A percentile compares a stretch with the other conserved stretches of the same genome.
Conservation (phyloP, 2,888 invertebrate genomes). For the Adelphocoris suturalis region DNA sequence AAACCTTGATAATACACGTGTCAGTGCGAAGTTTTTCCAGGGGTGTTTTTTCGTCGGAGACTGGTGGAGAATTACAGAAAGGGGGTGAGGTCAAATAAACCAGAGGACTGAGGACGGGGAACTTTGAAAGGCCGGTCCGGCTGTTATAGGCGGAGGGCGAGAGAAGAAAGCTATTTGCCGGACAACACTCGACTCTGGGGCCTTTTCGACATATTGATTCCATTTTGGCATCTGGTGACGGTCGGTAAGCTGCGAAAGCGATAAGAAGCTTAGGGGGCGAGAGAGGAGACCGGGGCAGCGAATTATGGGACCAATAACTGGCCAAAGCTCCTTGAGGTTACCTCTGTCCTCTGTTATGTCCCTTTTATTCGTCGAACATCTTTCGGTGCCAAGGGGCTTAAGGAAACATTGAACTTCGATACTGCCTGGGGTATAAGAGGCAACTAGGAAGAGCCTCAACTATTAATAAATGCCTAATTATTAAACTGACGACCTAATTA, state of each 20-base stretch:
- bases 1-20: background rate
- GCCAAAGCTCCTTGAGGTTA: constrained; percentile 51
- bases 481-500: background rate
- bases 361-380: constrained; percentile 27
- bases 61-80: background rate
- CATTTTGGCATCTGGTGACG: constrained; percentile 45
- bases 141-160: background rate
- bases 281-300: background rate
- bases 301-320: constrained; percentile 63
- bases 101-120: background rate
- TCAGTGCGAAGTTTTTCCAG: background rate
- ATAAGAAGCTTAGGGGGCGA: background rate
- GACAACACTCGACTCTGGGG: constrained; percentile 29
- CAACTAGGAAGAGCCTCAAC: background rate
- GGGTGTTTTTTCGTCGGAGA: background rate
- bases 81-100: constrained; percentile 31
- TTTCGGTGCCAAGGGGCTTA: background rate
- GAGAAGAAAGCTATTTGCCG: constrained; percentile 49
- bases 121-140: constrained; percentile 10
- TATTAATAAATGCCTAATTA: background rate
- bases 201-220: constrained; percentile 37
- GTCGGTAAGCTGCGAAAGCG: constrained; percentile 53
- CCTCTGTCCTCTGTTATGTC: constrained; percentile 49
- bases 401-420: background rate
- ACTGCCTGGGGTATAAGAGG: background rate